Base-by-base conservation (phyloP, 1,140 invertebrate species). In the Rhopalosiphum padi region DNA sequence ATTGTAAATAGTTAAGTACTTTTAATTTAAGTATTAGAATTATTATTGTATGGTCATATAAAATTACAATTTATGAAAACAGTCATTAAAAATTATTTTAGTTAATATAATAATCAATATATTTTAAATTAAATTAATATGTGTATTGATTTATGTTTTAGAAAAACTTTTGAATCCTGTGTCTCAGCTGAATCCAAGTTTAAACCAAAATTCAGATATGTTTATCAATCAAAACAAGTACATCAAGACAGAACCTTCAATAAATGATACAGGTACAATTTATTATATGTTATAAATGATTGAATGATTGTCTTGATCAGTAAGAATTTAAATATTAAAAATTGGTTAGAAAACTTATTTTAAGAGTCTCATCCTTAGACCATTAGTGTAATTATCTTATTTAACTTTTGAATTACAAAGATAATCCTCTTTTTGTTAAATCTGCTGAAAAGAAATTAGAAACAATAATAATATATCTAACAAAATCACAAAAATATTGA, bases 111-210 rank as follows among this genome's bases (percentile, higher is more conserved):
- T 30, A 68, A n/a, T 30, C 30, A 60, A 60, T 60, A 9, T 60
- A 60, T 77, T 35, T 21, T 77, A 83, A 35, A 41, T 6, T 3
- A 37, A 43, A 46, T 95, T n/a, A 37, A 90, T 22, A n/a, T 91
- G n/a, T 55, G n/a, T 51, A 93, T 43, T 41, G 53, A n/a, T 93
- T 23, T 43, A 91, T 94, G 37, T 94, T 94, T 94, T 93, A 94
- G 94, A 94, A 35, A 93, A 93, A 86, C 91, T 93, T 41, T 53
- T 93, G n/a, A 93, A 93, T 93, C 91, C 91, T 22, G 91, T 93
- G 15, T 85, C 91, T 30, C 91, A 93, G 48, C 6, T 93, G 1
- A 93, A 93, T 53, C 48, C 91, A 23, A 86, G 77, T 86, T 53
- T 85, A 83, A 93, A 53, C 82, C 91, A 93, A 55, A 93, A 93